phyloP scores from a whole-genome alignment of 2,113 vertebrate genomes.

The Aspidoscelis tigris region DNA sequence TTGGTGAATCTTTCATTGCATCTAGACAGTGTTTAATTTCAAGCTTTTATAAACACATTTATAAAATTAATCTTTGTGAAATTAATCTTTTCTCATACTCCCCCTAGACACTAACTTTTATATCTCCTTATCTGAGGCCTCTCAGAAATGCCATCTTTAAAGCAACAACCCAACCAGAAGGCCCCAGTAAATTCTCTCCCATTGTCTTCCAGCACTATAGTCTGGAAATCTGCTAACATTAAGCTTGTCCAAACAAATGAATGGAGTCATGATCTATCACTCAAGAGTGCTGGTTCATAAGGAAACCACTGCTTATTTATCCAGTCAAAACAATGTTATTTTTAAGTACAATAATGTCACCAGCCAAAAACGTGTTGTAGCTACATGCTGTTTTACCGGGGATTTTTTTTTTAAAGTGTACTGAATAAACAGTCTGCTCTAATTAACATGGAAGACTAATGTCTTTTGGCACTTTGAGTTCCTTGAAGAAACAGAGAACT shows the following conservation, averaged over 20 bases:
- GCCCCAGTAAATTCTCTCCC: rapidly evolving
- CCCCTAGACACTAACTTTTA: conserved; percentile 28
- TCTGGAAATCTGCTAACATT: background rate
- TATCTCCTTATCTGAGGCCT: conserved; percentile 11
- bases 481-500: conserved; percentile 18
- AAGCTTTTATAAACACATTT: background rate
- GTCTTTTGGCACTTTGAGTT: background rate
- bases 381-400: background rate
- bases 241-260: background rate
- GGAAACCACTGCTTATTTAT: background rate
- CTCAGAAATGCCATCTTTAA: conserved; percentile 17
- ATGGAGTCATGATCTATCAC: background rate
- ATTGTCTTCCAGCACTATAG: background rate
- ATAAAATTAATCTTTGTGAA: background rate
- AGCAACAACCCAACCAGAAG: background rate
- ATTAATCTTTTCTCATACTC: background rate
- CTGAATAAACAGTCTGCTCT: background rate
- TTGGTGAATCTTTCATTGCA: background rate
- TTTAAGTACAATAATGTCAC: background rate
- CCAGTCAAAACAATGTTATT: conserved; percentile 14
- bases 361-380: conserved; percentile 2
- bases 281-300: background rate
- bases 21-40: background rate
- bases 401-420: background rate
- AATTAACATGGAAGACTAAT: conserved; percentile 10